Evolutionary conservation across 2,888 invertebrate species (phyloP), one percentile per base, ranked within the genome.

Genomic region (Acronicta alni): DNA sequence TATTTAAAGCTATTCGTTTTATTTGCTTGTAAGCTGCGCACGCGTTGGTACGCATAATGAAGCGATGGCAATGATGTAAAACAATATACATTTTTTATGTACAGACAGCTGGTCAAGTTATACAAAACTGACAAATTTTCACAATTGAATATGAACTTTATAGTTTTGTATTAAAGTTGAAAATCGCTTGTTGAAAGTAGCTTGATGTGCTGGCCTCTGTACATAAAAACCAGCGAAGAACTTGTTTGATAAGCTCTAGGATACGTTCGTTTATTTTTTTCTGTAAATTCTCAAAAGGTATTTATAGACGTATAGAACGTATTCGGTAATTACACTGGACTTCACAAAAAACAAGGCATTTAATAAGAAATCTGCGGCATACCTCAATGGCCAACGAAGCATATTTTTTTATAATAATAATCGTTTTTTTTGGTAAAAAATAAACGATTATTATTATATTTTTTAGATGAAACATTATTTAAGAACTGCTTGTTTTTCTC

Each of bases 41-140:
- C 68, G 65, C 75, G 66, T 41, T 48, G 49, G 15, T 54, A 39
- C 23, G 72, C 67, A 67, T 75, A 75, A 72, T 58, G 46, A 56
- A 47, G 39, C 35, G 49, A 71, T 75, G 52, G 38, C 57, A 56
- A 60, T 12, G 30, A 30, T 30, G 48, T 60, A 56, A 57, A 20
- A 49, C 43, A 48, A 44, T 49, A 17, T 56, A 10, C 48, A 37
- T 54, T 35, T 53, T 49, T 35, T 55, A 43, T 57, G 41, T 48
- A 32, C 49, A 41, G n/a, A n/a, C n/a, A n/a, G n/a, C n/a, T n/a
- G n/a, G n/a, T n/a, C n/a, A n/a, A n/a, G n/a, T n/a, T n/a, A n/a
- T n/a, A n/a, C n/a, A n/a, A n/a, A n/a, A n/a, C n/a, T n/a, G n/a
- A n/a, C n/a, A n/a, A n/a, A n/a, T n/a, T n/a, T n/a, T n/a, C n/a